Conservation (phyloP, 2,888 invertebrate genomes). For the Lydus trimaculatus region DNA sequence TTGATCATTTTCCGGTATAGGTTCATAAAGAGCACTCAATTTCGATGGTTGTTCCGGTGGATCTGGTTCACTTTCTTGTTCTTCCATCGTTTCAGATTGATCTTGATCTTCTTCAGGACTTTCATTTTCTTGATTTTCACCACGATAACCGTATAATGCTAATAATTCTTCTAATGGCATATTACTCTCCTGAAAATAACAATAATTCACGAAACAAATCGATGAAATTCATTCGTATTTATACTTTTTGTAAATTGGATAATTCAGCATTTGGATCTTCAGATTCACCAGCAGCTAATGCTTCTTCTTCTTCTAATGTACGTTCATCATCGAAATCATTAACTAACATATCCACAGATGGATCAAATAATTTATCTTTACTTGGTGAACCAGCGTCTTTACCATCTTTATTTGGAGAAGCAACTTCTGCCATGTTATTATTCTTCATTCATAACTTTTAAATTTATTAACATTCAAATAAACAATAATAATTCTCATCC, state of each 20-base stretch:
- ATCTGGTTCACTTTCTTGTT: conserved; percentile 55
- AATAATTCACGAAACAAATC: conserved; percentile 5
- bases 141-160: conserved; percentile 80
- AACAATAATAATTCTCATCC: background rate
- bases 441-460: conserved; percentile 42
- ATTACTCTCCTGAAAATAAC: conserved; percentile 77
- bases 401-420: conserved; percentile 53
- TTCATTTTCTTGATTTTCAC: conserved; percentile 57
- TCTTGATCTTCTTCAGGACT: conserved; percentile 59
- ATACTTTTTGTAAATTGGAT: conserved; percentile 82
- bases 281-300: conserved; percentile 84
- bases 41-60: conserved; percentile 62
- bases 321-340: conserved; percentile 98
- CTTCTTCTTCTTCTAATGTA: conserved; percentile 97
- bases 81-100: conserved; percentile 62
- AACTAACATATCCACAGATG: conserved; percentile 94
- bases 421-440: conserved; percentile 56
- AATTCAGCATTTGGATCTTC: conserved; percentile 89
- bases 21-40: conserved; percentile 65
- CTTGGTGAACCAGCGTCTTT: conserved; percentile 55
- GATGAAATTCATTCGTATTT: conserved; percentile 13
- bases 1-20: conserved; percentile 58
- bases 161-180: conserved; percentile 95
- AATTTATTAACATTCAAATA: background rate
- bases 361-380: conserved; percentile 79